phyloP scores from a whole-genome alignment of 1,140 invertebrate genomes.

The Galleria mellonella region DNA sequence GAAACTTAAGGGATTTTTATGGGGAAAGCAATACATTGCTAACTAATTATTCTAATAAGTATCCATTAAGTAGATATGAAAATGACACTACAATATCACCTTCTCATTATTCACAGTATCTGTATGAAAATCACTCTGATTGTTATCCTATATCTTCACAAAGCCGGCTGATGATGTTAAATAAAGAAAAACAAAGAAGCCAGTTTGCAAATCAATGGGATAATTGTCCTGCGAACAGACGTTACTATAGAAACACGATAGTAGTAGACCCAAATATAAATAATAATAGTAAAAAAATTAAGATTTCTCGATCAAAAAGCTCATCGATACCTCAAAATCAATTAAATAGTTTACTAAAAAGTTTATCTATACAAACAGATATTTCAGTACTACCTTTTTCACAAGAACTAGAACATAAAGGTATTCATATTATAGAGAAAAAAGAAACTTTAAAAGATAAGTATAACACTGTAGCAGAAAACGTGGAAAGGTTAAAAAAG shows the following conservation, averaged over 20 bases:
- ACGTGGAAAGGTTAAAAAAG: conserved; percentile 13
- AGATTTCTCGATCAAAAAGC: too few relatives aligned
- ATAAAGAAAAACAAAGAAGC: conserved; percentile 14
- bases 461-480: conserved; percentile 10
- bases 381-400: neutral
- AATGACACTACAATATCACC: neutral
- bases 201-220: conserved; percentile 3
- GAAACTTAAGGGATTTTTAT: conserved; percentile 29
- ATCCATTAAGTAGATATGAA: neutral
- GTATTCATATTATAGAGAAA: neutral
- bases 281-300: too few relatives aligned
- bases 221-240: neutral
- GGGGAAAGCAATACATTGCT: neutral
- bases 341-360: neutral
- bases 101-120: too few relatives aligned
- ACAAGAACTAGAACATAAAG: neutral
- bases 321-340: too few relatives aligned
- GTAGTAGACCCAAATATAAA: too few relatives aligned
- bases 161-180: conserved; percentile 21
- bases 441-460: conserved; percentile 9
- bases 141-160: conserved; percentile 38
- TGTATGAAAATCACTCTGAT: conserved; percentile 7
- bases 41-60: neutral
- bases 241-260: too few relatives aligned
- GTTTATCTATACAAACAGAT: conserved; percentile 4